Percentiles rank a stretch among this genome's conserved stretches.
Evolutionary conservation across 2,797 vertebrate species (phyloP).

Genomic region (Hydrophis major): DNA sequence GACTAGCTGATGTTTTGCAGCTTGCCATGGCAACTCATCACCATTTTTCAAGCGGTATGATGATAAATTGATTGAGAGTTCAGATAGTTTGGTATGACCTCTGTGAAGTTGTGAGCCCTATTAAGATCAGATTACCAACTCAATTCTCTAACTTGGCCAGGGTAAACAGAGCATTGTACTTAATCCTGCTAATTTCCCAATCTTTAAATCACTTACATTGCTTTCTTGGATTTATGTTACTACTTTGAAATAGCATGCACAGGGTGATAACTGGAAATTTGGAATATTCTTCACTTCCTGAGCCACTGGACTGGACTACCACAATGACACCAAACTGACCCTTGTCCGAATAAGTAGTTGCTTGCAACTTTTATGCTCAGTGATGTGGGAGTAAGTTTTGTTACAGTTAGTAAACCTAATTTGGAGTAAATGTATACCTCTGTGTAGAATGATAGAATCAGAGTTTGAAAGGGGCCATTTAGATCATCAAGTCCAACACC

Average conservation of each 20-base stretch:
- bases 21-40: not conserved
- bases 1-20: not conserved
- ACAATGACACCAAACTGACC: not conserved
- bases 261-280: not conserved
- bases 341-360: not conserved
- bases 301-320: not conserved
- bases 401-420: not conserved
- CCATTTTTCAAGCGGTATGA: not conserved
- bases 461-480: not conserved
- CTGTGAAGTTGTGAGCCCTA: not conserved
- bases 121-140: not conserved
- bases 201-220: not conserved
- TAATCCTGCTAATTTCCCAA: not conserved
- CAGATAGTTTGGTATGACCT: not conserved
- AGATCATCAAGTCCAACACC: not conserved
- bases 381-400: not conserved
- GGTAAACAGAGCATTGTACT: not conserved
- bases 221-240: not conserved
- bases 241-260: not conserved
- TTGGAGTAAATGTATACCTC: not conserved
- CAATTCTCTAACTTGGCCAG: not conserved
- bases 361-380: not conserved
- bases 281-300: not conserved
- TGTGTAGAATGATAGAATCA: not conserved
- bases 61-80: not conserved